phyloP scores from a whole-genome alignment of 2,113 vertebrate species.

The Acanthisitta chloris region DNA sequence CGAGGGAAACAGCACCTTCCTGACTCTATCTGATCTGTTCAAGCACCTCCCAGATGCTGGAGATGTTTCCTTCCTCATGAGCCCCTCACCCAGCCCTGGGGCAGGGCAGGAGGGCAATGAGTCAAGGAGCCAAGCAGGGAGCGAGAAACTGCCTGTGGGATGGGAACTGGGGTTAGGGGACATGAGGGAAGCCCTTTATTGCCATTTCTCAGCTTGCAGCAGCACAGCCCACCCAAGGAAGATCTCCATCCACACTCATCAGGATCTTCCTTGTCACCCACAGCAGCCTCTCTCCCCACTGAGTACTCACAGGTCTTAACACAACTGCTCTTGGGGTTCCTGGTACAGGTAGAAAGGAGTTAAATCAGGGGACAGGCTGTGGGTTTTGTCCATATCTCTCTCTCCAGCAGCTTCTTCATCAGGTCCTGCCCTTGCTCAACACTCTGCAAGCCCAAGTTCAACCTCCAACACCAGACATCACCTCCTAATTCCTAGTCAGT shows the following conservation, averaged over 20 bases:
- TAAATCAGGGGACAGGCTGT: not conserved
- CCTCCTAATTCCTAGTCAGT: not conserved
- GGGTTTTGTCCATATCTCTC: not conserved
- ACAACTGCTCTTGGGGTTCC: not conserved
- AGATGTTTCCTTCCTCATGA: not conserved
- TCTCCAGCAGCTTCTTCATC: not conserved
- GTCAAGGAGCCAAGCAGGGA: not conserved
- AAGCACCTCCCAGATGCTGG: not conserved
- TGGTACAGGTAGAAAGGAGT: not conserved
- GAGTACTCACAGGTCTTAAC: not conserved
- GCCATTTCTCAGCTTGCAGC: not conserved
- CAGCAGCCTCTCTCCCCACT: not conserved
- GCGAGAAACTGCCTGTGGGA: not conserved
- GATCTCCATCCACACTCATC: not conserved
- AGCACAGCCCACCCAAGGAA: not conserved
- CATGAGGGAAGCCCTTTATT: not conserved
- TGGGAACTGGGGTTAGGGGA: not conserved
- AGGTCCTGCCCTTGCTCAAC: not conserved
- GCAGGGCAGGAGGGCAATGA: not conserved
- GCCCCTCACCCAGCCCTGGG: not conserved
- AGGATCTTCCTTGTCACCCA: not conserved
- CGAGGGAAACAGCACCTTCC: not conserved
- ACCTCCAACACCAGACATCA: not conserved
- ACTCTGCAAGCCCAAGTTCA: not conserved
- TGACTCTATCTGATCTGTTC: not conserved